Evolutionary conservation across 2,888 invertebrate genomes (phyloP), one percentile per base, ranked within the genome.

Genomic region (Ormyrus labotus): DNA sequence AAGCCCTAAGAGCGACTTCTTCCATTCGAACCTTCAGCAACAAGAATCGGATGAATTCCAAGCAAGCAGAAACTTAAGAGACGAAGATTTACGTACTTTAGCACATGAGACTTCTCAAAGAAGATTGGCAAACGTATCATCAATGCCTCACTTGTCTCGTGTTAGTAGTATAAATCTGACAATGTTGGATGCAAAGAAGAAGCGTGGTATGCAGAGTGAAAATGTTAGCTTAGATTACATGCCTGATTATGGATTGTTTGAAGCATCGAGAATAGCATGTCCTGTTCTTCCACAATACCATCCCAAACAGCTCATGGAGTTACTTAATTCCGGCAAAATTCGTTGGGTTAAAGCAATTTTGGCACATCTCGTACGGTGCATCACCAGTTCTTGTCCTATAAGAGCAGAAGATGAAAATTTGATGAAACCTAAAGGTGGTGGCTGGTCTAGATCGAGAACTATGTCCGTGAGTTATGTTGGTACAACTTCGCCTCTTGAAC

Each of bases 231-330:
- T 95, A 82, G 96, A 97, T 89, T 96, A 97, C 89, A 96, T 97
- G 96, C 97, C 97, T 0, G 97, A 97, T 91, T 97, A 97, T 88
- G 98, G 98, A 0, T 91, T 99, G 72, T 99, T 99, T 91, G 99
- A 99, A 91, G 99, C 99, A 0, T 97, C 98, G 6, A 94, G 98
- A 82, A 96, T 99, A 89, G 98, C 99, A 0, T 99, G 98, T 87
- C 99, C 99, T 0, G 98, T 99, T 61, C 92, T 99, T 81, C 99
- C 99, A 0, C 99, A 99, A 88, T 99, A 99, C 90, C 99, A 99
- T 92, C 99, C 99, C 0, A 99, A 99, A 88, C 99, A 99, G 88
- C 92, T 99, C 55, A 99, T 99, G 96, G 99, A 99, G 89, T 92
- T 99, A 58, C 93, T 99, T 50, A 99, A 99, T 92, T 99, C 98